These are phyloP conservation scores for Dysmachus trigonus DNA, from an alignment of 2,888 invertebrate genomes.

Conservation along the genomic window DNA sequence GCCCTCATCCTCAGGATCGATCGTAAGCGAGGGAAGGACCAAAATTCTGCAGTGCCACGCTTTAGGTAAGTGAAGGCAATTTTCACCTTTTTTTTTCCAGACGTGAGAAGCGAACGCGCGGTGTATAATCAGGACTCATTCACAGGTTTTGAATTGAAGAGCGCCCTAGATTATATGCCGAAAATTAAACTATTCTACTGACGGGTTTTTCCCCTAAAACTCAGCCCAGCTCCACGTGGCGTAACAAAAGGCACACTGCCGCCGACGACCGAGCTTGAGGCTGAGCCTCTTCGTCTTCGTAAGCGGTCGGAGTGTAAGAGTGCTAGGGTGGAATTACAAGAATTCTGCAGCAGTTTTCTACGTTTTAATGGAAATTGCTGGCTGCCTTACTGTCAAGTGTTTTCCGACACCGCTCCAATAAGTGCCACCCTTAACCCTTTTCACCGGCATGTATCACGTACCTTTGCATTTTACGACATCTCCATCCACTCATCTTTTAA, in stretches of 20 bases:
- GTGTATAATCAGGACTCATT: background rate
- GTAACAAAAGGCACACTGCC: background rate
- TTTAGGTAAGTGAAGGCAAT: conserved; percentile 72
- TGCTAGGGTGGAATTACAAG: background rate
- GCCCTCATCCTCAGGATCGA: conserved; percentile 85
- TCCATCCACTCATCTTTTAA: conserved; percentile 38
- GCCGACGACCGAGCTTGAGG: background rate
- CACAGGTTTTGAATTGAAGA: background rate
- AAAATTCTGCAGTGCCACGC: conserved; percentile 95
- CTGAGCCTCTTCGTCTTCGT: background rate
- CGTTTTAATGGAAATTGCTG: conserved; percentile 40
- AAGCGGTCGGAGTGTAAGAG: background rate
- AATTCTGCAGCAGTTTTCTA: conserved; percentile 26
- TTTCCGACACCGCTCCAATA: conserved; percentile 32
- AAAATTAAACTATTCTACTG: background rate
- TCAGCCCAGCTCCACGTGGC: background rate
- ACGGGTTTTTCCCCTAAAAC: background rate
- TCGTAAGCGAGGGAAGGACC: conserved; percentile 85
- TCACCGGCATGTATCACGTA: background rate
- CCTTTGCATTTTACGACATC: conserved; percentile 12
- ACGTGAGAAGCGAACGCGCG: background rate
- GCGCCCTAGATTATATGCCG: background rate
- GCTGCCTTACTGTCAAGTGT: conserved; percentile 2
- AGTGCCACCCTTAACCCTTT: conserved; percentile 5
- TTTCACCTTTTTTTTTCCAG: background rate